A percentile compares a stretch with the other conserved stretches of the same genome.
Conservation (phyloP, 2,888 invertebrate species). For the Chrysolina haemoptera region DNA sequence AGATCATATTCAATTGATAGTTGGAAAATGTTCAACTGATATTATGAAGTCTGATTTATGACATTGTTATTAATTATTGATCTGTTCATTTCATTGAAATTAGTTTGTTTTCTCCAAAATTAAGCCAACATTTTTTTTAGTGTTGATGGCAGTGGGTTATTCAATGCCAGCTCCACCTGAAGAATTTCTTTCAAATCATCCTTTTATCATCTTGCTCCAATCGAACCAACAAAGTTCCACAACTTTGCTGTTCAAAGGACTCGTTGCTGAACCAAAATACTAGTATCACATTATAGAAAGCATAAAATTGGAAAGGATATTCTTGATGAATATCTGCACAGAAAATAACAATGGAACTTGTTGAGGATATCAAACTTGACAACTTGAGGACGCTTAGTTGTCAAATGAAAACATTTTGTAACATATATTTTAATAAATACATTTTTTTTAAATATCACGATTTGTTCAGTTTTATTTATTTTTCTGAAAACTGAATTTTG, state of each 20-base stretch:
- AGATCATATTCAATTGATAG: too few relatives aligned
- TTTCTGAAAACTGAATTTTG: conserved; percentile 43
- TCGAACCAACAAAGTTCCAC: neutral
- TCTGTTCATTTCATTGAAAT: too few relatives aligned
- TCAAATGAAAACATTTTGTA: neutral
- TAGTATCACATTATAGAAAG: neutral
- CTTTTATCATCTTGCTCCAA: conserved; percentile 40
- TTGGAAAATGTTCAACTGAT: too few relatives aligned
- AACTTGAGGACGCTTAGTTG: neutral
- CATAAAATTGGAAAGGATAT: neutral
- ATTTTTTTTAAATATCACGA: neutral
- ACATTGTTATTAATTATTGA: too few relatives aligned
- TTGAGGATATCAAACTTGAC: too few relatives aligned
- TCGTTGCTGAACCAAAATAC: conserved; percentile 1
- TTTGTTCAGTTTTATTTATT: conserved; percentile 15
- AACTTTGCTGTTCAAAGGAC: neutral
- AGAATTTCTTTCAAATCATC: conserved; percentile 44
- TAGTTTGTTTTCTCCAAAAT: too few relatives aligned
- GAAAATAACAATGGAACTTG: neutral
- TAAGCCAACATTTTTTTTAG: conserved; percentile 8
- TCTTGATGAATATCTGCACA: neutral
- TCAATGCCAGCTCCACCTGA: conserved; percentile 25
- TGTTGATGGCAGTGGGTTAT: conserved; percentile 33
- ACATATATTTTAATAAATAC: neutral
- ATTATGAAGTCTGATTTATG: too few relatives aligned